Evolutionary conservation across 2,113 vertebrate genomes (phyloP), one percentile per base, ranked within the genome.

Genomic region (Rattus rattus): DNA sequence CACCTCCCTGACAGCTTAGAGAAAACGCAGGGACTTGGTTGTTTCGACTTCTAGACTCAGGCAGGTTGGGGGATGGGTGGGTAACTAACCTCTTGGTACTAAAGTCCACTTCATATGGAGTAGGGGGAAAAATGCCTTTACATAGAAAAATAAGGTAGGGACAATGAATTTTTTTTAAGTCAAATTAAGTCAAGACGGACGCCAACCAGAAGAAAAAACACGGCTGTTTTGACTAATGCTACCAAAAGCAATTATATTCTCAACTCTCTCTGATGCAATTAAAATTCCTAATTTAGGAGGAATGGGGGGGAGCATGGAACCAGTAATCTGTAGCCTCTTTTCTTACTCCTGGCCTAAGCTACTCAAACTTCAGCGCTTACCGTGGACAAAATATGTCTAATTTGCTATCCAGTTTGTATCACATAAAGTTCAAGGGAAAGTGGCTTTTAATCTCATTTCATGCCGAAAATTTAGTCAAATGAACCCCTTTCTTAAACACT

Each of bases 81-180:
- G 26, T 91, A 96, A 97, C 75, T 90, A 95, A 67, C 22, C n/a
- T 54, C 86, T 95, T 24, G 10, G 13, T 93, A 80, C 52, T 69
- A 63, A 94, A 86, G n/a, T 76, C 67, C 67, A 39, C 94, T 97
- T 94, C 19, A 87, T n/a, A 20, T 67, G 79, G 85, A 80, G 33
- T 52, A 72, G 30, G 13, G 43, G 61, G 61, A 95, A 97, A 26
- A 43, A 81, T 79, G 22, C 28, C 61, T 97, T 96, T 86, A 92
- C 86, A 80, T 49, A 63, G 70, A 77, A 88, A 86, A 88, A 56
- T 43, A 87, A 90, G n/a, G 3, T 54, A 8, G 22, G 43, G n/a
- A 79, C 22, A 96, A 56, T 49, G 47, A 70, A 61, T 30, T 39
- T 59, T 59, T 83, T 84, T 43, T 90, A 87, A 65, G 28, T 90